Evolutionary conservation across 2,797 vertebrate genomes (phyloP).

Genomic region (Ceryle rudis): DNA sequence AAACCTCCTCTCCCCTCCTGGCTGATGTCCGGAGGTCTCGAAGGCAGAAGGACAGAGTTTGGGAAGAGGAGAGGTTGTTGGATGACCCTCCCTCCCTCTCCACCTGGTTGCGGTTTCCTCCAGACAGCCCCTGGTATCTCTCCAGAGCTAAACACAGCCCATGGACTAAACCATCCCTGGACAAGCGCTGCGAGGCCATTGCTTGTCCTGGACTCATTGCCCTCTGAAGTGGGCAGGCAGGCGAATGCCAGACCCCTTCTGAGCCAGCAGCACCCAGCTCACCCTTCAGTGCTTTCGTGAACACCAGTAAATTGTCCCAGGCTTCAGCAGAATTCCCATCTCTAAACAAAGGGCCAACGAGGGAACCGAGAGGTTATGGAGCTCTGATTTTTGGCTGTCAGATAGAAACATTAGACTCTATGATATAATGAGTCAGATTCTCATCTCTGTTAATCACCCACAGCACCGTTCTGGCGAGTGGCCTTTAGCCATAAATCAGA

Average conservation of each 20-base stretch:
- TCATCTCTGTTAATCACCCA: conserved; percentile 60
- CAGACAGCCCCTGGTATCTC: not conserved
- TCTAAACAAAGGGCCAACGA: not conserved
- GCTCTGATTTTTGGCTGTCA: conserved; percentile 1
- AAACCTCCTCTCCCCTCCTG: not conserved
- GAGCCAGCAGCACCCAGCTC: not conserved
- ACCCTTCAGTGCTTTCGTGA: not conserved
- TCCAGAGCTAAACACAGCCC: not conserved
- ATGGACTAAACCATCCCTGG: not conserved
- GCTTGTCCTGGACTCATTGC: not conserved
- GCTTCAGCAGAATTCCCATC: not conserved
- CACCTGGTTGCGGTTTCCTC: not conserved
- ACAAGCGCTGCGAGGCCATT: not conserved
- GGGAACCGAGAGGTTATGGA: not conserved
- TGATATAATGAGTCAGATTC: conserved; percentile 56
- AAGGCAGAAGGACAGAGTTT: not conserved
- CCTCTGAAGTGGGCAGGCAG: not conserved
- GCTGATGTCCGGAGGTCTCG: fast-evolving
- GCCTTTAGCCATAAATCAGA: conserved; percentile 27
- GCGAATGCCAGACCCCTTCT: not conserved
- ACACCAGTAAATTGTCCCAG: not conserved
- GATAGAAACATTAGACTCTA: not conserved
- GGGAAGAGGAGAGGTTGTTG: not conserved
- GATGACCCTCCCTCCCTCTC: not conserved
- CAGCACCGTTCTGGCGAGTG: conserved; percentile 51